phyloP scores from a whole-genome alignment of 2,113 vertebrate genomes.

The Ammodytes dubius region DNA sequence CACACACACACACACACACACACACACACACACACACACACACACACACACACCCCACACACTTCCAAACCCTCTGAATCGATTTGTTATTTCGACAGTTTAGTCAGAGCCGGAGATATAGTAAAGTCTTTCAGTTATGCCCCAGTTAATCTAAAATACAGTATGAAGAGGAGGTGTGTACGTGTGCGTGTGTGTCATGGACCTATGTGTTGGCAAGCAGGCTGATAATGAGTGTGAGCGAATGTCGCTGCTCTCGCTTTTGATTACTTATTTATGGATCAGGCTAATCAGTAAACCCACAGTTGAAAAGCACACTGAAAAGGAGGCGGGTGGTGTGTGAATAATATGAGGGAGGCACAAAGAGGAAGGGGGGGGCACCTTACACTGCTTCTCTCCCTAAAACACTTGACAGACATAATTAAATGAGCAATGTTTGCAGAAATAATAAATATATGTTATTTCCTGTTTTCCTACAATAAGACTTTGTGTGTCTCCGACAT shows the following conservation, averaged over 20 bases:
- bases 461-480: conserved; percentile 44
- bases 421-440: conserved; percentile 29
- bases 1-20: conserved; percentile 22
- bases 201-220: conserved; percentile 11
- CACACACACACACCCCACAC: conserved; percentile 3
- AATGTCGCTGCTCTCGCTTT: conserved; percentile 66
- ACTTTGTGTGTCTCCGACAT: conserved; percentile 29
- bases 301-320: conserved; percentile 66
- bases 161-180: background rate
- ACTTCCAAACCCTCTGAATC: background rate
- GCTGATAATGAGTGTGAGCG: conserved; percentile 53
- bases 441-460: background rate
- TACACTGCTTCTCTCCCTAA: conserved; percentile 34
- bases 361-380: conserved; percentile 33
- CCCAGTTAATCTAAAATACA: background rate
- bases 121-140: background rate
- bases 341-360: conserved; percentile 32
- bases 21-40: conserved; percentile 3
- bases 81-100: background rate
- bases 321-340: conserved; percentile 38
- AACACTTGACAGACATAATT: conserved; percentile 52
- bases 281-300: conserved; percentile 78
- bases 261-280: conserved; percentile 81
- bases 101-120: background rate
- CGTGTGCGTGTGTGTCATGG: background rate